A percentile compares a stretch with the other conserved stretches of the same genome.
Conservation (phyloP, 2,113 vertebrate genomes). For the Dasypus novemcinctus region DNA sequence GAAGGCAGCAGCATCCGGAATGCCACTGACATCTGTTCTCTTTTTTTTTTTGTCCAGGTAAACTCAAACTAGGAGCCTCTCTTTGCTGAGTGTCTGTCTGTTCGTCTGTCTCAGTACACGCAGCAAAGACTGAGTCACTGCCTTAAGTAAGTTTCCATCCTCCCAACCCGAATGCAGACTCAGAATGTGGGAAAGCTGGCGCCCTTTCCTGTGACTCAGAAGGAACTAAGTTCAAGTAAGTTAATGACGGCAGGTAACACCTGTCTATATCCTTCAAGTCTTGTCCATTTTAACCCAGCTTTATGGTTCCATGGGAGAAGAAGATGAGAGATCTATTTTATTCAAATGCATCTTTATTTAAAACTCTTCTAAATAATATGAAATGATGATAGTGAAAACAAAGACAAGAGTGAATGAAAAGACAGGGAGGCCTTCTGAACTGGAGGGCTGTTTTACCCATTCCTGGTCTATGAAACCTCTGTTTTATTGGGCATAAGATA, state of each 20-base stretch:
- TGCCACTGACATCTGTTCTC: background rate
- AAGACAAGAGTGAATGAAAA: background rate
- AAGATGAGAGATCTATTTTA: background rate
- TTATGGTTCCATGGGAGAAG: background rate
- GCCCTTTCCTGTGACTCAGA: background rate
- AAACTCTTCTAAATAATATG: background rate
- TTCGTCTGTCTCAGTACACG: background rate
- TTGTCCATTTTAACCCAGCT: background rate
- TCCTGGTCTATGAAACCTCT: background rate
- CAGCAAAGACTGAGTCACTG: background rate
- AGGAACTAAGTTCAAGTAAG: slow-evolving; percentile 25
- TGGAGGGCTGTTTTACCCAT: background rate
- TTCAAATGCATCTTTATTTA: background rate
- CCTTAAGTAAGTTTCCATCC: background rate
- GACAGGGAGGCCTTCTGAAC: background rate
- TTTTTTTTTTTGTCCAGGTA: background rate
- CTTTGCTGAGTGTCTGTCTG: background rate
- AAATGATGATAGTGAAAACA: slow-evolving; percentile 24
- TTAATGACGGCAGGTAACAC: background rate
- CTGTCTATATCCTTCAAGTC: background rate
- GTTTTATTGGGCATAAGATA: background rate
- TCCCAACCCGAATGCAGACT: background rate
- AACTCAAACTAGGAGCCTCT: background rate
- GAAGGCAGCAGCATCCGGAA: background rate
- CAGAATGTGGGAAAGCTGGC: background rate